Evolutionary conservation across 2,797 vertebrate genomes (phyloP).

Genomic region (Atherinosoma microstoma): DNA sequence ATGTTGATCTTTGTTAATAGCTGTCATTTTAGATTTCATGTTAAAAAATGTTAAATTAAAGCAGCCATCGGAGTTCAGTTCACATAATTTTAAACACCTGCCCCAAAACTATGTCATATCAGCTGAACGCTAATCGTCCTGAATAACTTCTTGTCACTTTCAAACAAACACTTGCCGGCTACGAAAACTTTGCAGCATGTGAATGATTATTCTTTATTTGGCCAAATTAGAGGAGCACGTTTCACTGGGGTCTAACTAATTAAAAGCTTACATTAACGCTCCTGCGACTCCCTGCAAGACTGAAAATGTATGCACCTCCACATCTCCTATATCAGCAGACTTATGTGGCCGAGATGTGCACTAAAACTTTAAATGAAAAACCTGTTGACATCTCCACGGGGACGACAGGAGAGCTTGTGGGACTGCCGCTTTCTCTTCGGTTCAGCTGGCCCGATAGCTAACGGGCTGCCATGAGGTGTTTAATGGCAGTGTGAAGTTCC

Average conservation of each 20-base stretch:
- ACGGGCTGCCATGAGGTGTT: slow-evolving; percentile 80
- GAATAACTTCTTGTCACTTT: slow-evolving; percentile 1
- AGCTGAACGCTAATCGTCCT: slow-evolving; percentile 20
- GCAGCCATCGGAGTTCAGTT: slow-evolving; percentile 27
- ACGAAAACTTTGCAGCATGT: not conserved
- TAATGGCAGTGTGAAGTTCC: slow-evolving; percentile 77
- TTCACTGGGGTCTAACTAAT: slow-evolving; percentile 18
- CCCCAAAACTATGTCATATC: slow-evolving; percentile 5
- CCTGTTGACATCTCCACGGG: slow-evolving; percentile 70
- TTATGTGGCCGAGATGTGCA: slow-evolving; percentile 64
- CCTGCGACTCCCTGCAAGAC: slow-evolving; percentile 24
- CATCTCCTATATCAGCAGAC: slow-evolving; percentile 64
- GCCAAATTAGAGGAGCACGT: not conserved
- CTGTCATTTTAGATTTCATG: slow-evolving; percentile 26
- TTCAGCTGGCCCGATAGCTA: slow-evolving; percentile 67
- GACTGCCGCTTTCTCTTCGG: slow-evolving; percentile 48
- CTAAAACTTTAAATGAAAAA: slow-evolving; percentile 78
- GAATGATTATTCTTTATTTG: not conserved
- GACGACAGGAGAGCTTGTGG: slow-evolving; percentile 50
- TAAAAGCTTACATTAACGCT: slow-evolving; percentile 51
- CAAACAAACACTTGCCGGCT: slow-evolving; percentile 7
- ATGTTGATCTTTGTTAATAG: slow-evolving; percentile 20
- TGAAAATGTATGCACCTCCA: slow-evolving; percentile 30
- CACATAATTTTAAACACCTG: slow-evolving; percentile 40
- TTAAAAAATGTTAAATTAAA: slow-evolving; percentile 9